phyloP scores from a whole-genome alignment of 1,140 invertebrate genomes.

The Coboldia fuscipes region DNA sequence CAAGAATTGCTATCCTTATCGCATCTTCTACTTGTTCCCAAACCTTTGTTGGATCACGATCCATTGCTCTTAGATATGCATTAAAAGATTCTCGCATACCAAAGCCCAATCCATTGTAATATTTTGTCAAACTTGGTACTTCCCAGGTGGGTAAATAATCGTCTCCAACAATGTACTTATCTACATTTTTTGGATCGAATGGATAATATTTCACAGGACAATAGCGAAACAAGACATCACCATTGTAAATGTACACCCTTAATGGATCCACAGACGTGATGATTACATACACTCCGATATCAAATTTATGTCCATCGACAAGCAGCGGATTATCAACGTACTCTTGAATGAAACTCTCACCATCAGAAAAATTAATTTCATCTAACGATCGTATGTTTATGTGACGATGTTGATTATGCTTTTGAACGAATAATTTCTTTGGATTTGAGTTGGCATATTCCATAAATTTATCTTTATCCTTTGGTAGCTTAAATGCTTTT shows the following conservation, averaged over 20 bases:
- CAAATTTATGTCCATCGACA: conserved; percentile 81
- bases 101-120: conserved; percentile 54
- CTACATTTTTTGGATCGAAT: conserved; percentile 54
- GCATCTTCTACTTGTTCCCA: conserved; percentile 67
- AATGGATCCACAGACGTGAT: conserved; percentile 81
- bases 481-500: conserved; percentile 69
- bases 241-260: conserved; percentile 71
- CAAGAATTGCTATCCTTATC: conserved; percentile 46
- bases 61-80: conserved; percentile 43
- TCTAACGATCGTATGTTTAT: conserved; percentile 52
- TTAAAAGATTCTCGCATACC: conserved; percentile 78
- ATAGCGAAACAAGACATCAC: conserved; percentile 76
- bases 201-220: conserved; percentile 84
- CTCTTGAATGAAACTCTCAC: conserved; percentile 76
- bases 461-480: conserved; percentile 47
- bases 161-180: conserved; percentile 90
- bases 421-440: conserved; percentile 65
- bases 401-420: conserved; percentile 79
- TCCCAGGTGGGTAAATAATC: conserved; percentile 91
- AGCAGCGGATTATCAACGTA: conserved; percentile 64
- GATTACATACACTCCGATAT: conserved; percentile 87
- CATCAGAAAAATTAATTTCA: conserved; percentile 47
- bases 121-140: conserved; percentile 59
- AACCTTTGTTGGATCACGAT: conserved; percentile 46
- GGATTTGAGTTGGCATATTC: conserved; percentile 45